Evolutionary conservation across 2,888 invertebrate genomes (phyloP).

Genomic region (Hedya salicella): DNA sequence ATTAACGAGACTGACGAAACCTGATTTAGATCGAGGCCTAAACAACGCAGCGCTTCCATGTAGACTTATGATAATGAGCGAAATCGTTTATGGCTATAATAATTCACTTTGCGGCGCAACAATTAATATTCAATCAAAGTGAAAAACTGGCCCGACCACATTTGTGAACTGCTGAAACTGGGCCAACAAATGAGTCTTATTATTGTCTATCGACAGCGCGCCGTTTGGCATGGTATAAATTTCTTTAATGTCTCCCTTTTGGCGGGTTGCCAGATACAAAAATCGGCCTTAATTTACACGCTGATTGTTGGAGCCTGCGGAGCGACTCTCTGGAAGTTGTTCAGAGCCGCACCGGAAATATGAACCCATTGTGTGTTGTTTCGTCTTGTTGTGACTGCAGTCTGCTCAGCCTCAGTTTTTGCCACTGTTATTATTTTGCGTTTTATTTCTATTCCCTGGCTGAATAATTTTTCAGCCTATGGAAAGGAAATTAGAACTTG

Average conservation of each 20-base stretch:
- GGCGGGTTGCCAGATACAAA: constrained; percentile 63
- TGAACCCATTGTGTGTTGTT: constrained; percentile 71
- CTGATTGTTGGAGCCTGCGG: constrained; percentile 56
- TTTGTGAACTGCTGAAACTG: constrained; percentile 37
- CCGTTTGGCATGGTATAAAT: constrained; percentile 55
- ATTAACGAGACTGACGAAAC: constrained; percentile 21
- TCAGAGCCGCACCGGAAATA: constrained; percentile 67
- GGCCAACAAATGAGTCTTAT: constrained; percentile 42
- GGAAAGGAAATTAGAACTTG: constrained; percentile 23
- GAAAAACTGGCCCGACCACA: constrained; percentile 27
- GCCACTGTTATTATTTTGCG: constrained; percentile 50
- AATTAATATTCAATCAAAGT: constrained; percentile 38
- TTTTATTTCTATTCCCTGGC: constrained; percentile 44
- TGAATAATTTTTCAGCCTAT: constrained; percentile 26
- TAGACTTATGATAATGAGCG: constrained; percentile 38
- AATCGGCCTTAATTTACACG: constrained; percentile 67
- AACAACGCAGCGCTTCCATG: constrained; percentile 42
- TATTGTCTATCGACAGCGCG: constrained; percentile 51
- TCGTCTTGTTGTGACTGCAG: constrained; percentile 64
- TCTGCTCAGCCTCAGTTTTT: constrained; percentile 52
- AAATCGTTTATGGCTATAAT: constrained; percentile 34
- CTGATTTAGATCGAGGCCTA: constrained; percentile 45
- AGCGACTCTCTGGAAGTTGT: constrained; percentile 58
- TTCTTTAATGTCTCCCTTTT: constrained; percentile 62
- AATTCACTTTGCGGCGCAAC: constrained; percentile 7